Base-by-base conservation (phyloP, 2,888 invertebrate species). In the Oxyteleia sp. region DNA sequence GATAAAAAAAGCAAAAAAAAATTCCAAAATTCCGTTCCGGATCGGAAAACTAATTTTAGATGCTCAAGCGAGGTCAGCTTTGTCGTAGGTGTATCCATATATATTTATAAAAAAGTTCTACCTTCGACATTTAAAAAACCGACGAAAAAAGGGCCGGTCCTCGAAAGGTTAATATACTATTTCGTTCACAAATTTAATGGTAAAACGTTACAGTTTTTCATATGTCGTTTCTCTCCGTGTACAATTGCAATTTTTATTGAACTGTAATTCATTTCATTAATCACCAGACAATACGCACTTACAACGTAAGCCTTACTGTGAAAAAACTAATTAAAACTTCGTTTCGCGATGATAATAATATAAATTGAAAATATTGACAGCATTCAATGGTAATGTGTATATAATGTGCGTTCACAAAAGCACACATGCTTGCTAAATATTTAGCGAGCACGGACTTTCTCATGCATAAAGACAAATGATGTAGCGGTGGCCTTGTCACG, bases 391-490 rank as follows among this genome's bases (percentile, higher is more conserved):
- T 61, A 61, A 69, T 79, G 78, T 78, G 47, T 66, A 43, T 32
- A 63, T 49, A 59, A 53, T 55, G n/a, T 38, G 59, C 43, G 69
- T 66, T 63, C 64, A 53, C 78, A 83, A 79, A 83, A 64, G 69
- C 78, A 79, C 74, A 83, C 75, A 74, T 38, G 69, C 69, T 78
- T 66, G 74, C 66, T 79, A 79, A 74, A 82, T 79, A 75, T 82
- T 84, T 84, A 64, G 78, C 53, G 53, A 74, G 79, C 85, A 84
- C 75, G 86, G 88, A 90, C 87, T 91, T 91, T 91, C 88, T 88
- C 91, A 89, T 89, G 91, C 91, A 89, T 90, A 88, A 90, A 89
- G 90, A 89, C 89, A 87, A 90, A 89, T 89, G 87, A 85, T 82
- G 84, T 85, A 88, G 82, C 87, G 84, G 88, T 86, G 88, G 89